Conservation (phyloP, 2,797 vertebrate genomes). For the Melanotaenia pygmaea region DNA sequence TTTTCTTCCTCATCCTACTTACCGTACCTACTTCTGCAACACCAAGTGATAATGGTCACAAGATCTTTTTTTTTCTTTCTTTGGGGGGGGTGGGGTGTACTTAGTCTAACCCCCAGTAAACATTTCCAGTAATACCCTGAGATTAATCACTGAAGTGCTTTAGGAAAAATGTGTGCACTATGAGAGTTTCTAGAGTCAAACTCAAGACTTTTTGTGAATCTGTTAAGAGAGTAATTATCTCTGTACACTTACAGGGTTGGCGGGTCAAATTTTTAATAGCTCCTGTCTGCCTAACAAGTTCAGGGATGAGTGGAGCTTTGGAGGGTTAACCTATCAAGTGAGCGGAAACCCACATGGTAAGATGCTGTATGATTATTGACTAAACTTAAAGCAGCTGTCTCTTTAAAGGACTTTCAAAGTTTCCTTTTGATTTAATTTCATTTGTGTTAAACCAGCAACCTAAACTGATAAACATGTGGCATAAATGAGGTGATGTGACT, state of each 20-base stretch:
- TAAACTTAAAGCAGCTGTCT: not conserved
- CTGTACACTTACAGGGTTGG: slow-evolving; percentile 63
- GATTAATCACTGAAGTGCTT: slow-evolving; percentile 45
- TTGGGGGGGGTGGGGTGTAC: not conserved
- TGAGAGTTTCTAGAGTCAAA: slow-evolving; percentile 18
- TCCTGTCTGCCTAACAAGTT: slow-evolving; percentile 90
- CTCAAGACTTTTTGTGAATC: slow-evolving; percentile 9
- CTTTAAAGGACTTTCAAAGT: not conserved
- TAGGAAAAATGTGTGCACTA: slow-evolving; percentile 14
- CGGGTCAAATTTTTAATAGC: slow-evolving; percentile 87
- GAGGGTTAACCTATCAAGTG: slow-evolving; percentile 89
- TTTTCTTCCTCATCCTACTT: not conserved
- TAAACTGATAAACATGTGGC: not conserved
- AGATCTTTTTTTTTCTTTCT: not conserved
- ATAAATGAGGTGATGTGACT: not conserved
- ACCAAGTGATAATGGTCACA: slow-evolving; percentile 1
- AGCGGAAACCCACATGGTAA: slow-evolving; percentile 90
- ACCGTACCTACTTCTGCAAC: not conserved
- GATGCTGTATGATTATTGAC: slow-evolving; percentile 3
- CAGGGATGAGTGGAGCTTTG: slow-evolving; percentile 91
- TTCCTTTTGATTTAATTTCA: not conserved
- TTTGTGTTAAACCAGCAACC: not conserved
- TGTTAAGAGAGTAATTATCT: slow-evolving; percentile 28
- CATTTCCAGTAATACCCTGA: slow-evolving; percentile 20
- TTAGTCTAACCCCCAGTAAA: slow-evolving; percentile 13